Evolutionary conservation across 2,888 invertebrate species (phyloP).

Genomic region (Drosophila prolongata): DNA sequence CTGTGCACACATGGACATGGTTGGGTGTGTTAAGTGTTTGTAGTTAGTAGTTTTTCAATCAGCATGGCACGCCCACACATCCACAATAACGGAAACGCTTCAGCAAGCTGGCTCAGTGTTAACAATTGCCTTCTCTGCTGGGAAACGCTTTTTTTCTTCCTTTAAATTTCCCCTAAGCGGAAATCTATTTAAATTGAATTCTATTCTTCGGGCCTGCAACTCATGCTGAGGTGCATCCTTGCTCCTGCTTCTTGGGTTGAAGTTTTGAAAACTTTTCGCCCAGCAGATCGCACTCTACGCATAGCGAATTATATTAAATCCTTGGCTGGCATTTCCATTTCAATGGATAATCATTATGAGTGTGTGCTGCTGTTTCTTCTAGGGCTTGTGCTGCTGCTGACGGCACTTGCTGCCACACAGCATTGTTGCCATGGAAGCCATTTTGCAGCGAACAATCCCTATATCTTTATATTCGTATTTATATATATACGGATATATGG

Average conservation of each 20-base stretch:
- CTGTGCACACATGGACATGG: constrained; percentile 9
- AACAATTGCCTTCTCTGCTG: constrained; percentile 69
- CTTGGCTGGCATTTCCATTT: constrained; percentile 81
- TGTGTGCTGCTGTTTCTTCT: constrained; percentile 39
- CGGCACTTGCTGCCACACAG: constrained; percentile 54
- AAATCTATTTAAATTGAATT: constrained; percentile 83
- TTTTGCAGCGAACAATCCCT: constrained; percentile 49
- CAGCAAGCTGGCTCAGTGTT: constrained; percentile 46
- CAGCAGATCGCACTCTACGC: constrained; percentile 62
- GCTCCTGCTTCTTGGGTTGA: constrained; percentile 29
- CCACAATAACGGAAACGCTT: constrained; percentile 26
- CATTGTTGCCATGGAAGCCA: constrained; percentile 59
- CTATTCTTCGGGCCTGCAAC: constrained; percentile 65
- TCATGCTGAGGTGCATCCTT: constrained; percentile 63
- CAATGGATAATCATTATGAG: constrained; percentile 82
- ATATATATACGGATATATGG: constrained; percentile 11
- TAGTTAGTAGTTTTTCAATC: constrained; percentile 75
- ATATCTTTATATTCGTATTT: neutral
- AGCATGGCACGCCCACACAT: constrained; percentile 57
- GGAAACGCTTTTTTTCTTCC: constrained; percentile 40
- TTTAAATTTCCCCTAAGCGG: constrained; percentile 82
- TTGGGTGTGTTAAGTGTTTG: constrained; percentile 57
- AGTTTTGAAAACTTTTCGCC: constrained; percentile 60
- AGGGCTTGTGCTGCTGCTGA: constrained; percentile 42
- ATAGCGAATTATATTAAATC: constrained; percentile 78